phyloP scores from a whole-genome alignment of 2,797 vertebrate genomes.

The Heterohyrax brucei region DNA sequence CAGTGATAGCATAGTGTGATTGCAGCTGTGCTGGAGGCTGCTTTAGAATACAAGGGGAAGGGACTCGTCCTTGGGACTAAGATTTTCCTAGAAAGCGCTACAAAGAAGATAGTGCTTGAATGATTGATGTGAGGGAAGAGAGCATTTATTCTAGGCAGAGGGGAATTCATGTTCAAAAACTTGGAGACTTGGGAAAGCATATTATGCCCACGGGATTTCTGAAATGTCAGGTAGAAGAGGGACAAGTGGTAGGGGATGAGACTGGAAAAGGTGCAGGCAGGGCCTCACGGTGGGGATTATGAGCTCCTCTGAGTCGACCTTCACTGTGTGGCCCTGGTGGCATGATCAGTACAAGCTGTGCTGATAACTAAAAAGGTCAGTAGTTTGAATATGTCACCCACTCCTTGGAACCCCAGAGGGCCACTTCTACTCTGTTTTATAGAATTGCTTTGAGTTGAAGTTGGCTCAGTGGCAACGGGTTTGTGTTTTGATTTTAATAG shows the following conservation, averaged over 20 bases:
- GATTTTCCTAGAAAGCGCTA: neutral
- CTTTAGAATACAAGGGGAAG: neutral
- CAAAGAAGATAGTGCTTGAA: neutral
- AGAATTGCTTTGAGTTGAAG: too few species aligned
- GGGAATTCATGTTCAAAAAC: neutral
- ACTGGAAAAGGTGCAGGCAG: neutral
- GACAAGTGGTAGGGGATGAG: neutral
- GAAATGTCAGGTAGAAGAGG: neutral
- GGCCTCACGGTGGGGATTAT: neutral
- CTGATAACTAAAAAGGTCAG: too few species aligned
- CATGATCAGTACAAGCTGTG: too few species aligned
- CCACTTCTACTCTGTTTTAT: too few species aligned
- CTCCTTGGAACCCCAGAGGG: too few species aligned
- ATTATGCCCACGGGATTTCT: neutral
- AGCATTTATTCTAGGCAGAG: slow-evolving; percentile 3
- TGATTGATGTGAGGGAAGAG: neutral
- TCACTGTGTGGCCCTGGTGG: neutral
- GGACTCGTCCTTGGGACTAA: neutral
- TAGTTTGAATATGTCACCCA: too few species aligned
- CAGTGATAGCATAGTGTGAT: neutral
- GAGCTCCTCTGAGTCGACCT: neutral
- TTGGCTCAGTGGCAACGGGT: too few species aligned
- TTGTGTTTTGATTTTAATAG: too few species aligned
- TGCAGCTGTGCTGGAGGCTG: neutral
- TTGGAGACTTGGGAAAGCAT: neutral